Percentiles rank a stretch among this genome's conserved stretches.
Evolutionary conservation across 2,797 vertebrate genomes (phyloP).

Genomic region (Craterocephalus amniculus): DNA sequence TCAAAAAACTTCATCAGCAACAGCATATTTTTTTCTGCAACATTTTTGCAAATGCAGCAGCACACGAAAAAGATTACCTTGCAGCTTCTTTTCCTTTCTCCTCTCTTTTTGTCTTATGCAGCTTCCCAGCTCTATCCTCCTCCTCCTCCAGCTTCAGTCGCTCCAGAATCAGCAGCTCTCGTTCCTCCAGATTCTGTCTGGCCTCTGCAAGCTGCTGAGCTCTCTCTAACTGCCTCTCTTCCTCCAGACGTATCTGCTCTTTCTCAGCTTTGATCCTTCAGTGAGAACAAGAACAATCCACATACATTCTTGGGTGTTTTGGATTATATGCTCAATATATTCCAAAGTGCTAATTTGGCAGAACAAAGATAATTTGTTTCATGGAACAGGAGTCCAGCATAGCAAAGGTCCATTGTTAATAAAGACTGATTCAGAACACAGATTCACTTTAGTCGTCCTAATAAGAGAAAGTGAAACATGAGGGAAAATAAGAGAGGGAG

Average conservation of each 20-base stretch:
- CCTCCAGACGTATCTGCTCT: constrained; percentile 82
- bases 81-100: constrained; percentile 77
- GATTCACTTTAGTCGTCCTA: background rate
- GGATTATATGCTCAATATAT: no score
- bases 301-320: no score
- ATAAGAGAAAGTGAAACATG: constrained; percentile 13
- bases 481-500: no score
- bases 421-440: background rate
- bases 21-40: background rate
- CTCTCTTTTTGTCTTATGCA: constrained; percentile 62
- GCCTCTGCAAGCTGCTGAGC: constrained; percentile 39
- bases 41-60: background rate
- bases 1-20: background rate
- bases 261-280: constrained; percentile 90
- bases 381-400: no score
- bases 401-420: no score
- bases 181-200: constrained; percentile 57
- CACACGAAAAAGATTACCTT: constrained; percentile 80
- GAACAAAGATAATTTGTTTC: no score
- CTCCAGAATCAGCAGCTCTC: constrained; percentile 76
- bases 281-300: background rate
- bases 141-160: constrained; percentile 82
- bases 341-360: no score
- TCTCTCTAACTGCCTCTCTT: constrained; percentile 82
- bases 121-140: constrained; percentile 45